These are phyloP conservation scores for Chalcosyrphus nemorum DNA, from an alignment of 2,888 invertebrate genomes.

Conservation along the genomic window DNA sequence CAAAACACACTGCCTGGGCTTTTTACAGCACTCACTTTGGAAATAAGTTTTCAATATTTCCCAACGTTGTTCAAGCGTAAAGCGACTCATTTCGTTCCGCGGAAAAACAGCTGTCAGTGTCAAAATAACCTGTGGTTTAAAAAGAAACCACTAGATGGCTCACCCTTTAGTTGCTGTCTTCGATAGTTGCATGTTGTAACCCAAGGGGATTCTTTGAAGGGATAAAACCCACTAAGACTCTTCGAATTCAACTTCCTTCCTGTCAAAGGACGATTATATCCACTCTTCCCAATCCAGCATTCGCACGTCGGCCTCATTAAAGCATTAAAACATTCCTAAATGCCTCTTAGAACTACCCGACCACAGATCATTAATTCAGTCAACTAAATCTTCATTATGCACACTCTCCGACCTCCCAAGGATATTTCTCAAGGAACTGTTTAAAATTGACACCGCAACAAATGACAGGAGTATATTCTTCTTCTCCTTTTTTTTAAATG, in stretches of 20 bases:
- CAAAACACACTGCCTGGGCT: too few relatives aligned
- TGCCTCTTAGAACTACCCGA: slow-evolving; percentile 5
- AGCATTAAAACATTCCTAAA: slow-evolving; percentile 1
- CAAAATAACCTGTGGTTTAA: too few relatives aligned
- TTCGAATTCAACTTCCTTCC: slow-evolving; percentile 15
- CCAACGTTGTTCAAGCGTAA: too few relatives aligned
- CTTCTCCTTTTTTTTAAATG: slow-evolving; percentile 54
- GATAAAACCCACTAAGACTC: too few relatives aligned
- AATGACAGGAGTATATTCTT: slow-evolving; percentile 58
- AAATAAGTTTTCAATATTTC: too few relatives aligned
- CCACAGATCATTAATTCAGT: slow-evolving; percentile 54
- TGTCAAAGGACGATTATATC: background rate
- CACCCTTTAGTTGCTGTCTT: too few relatives aligned
- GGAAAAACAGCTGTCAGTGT: too few relatives aligned
- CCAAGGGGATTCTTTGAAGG: too few relatives aligned
- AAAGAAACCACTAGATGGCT: too few relatives aligned
- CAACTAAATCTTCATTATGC: slow-evolving; percentile 60
- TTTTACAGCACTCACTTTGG: too few relatives aligned
- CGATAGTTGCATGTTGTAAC: too few relatives aligned
- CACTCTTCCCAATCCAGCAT: background rate
- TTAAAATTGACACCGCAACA: slow-evolving; percentile 66
- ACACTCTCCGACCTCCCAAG: background rate
- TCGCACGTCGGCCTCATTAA: slow-evolving; percentile 43
- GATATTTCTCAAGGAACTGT: slow-evolving; percentile 38
- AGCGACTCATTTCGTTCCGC: too few relatives aligned